Base-by-base conservation (phyloP, 1,140 invertebrate genomes). In the Drosophila malerkotliana region DNA sequence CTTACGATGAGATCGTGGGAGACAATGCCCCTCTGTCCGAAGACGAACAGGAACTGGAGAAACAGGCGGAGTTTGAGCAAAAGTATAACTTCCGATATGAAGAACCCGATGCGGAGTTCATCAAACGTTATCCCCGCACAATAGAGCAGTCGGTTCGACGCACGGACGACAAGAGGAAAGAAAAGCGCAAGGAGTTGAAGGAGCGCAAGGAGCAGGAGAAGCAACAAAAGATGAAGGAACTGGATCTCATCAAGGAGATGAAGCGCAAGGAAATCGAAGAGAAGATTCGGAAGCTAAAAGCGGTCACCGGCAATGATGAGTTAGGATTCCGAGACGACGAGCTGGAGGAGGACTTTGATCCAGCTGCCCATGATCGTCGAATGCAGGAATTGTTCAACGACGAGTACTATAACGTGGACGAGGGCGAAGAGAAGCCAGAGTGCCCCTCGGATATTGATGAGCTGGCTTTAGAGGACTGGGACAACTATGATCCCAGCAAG, bases 11-110 rank as follows among this genome's bases (percentile, higher is more conserved):
- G 79, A 93, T 95, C 66, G 92, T 95, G 26, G 94, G 95, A 64
- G 94, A 96, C 64, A 94, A 95, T 81, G 94, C 77, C 0, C 95
- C 95, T 68, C 92, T 85, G 0, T 96, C 96, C 1, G 97, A 96
- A 69, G 97, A 98, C 92, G 97, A 98, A 87, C 92, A 94, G 72
- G 94, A 94, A 69, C 93, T 97, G 12, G 94, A 96, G 74, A 94
- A 95, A 80, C 97, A 98, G 90, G 96, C 97, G 48, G 94, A 96
- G 92, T 99, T 99, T 93, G 98, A 99, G 88, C 94, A 97, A 32
- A 98, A 99, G 87, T 99, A 96, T 90, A 99, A 99, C 93, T 99
- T 98, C 92, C 94, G 98, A 77, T 99, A 96, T 92, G 98, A 99
- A 93, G 98, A 99, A 92, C 98, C 98, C 0, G 98, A 99, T 93